Conservation (phyloP, 1,140 invertebrate genomes). For the Myzus persicae region DNA sequence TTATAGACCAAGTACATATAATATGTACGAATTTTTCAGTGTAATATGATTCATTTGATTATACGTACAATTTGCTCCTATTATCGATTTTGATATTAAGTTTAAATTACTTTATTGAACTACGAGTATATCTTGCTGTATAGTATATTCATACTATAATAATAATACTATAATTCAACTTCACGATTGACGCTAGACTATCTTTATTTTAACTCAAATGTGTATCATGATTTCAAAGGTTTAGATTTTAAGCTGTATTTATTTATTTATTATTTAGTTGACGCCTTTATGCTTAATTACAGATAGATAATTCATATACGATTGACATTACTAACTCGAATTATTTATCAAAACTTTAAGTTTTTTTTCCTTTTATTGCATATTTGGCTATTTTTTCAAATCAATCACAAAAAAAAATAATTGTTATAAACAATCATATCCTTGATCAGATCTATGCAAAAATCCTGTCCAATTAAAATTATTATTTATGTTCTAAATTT, state of each 20-base stretch:
- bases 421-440: background rate
- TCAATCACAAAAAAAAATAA: background rate
- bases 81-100: background rate
- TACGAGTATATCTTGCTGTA: too few species aligned
- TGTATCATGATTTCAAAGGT: too few species aligned
- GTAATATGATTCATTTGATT: background rate
- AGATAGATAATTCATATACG: too few species aligned
- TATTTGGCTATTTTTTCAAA: background rate
- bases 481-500: background rate
- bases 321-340: too few species aligned
- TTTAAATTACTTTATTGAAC: background rate
- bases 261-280: too few species aligned
- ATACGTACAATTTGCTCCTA: background rate
- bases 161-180: background rate
- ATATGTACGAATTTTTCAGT: background rate
- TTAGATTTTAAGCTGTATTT: background rate
- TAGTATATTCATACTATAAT: background rate
- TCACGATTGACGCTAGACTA: background rate
- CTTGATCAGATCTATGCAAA: too few species aligned
- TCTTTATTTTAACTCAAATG: background rate
- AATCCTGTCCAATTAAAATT: background rate
- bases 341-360: background rate
- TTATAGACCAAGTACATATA: background rate
- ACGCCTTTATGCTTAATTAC: too few species aligned
- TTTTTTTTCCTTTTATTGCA: background rate